These are phyloP conservation scores for Choloepus hoffmanni DNA, from an alignment of 2,113 vertebrate species.

Conservation along the genomic window DNA sequence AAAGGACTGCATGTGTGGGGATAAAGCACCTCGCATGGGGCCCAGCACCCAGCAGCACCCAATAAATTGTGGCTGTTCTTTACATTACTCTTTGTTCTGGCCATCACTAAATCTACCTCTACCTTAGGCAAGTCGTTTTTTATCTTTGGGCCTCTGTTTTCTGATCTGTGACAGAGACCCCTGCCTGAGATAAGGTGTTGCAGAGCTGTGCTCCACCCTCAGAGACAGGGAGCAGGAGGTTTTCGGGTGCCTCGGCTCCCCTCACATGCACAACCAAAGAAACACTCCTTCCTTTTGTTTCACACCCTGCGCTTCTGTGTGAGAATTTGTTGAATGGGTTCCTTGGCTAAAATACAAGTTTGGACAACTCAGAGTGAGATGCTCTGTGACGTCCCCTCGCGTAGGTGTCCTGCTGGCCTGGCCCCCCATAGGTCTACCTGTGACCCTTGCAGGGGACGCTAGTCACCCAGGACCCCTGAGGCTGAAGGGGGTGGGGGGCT, in stretches of 20 bases:
- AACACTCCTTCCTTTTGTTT: not conserved
- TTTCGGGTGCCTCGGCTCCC: not conserved
- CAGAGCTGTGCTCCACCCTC: not conserved
- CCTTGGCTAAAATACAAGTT: not conserved
- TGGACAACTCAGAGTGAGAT: not conserved
- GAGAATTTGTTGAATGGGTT: not conserved
- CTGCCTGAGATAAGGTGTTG: not conserved
- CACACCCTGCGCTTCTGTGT: not conserved
- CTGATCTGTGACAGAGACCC: not conserved
- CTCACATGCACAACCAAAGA: not conserved
- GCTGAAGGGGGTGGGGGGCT: not conserved
- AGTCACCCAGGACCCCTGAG: not conserved
- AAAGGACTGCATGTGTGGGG: not conserved
- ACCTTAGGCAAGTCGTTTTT: not conserved
- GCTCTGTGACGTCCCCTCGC: not conserved
- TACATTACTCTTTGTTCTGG: not conserved
- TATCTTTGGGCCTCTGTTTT: not conserved
- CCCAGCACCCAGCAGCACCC: not conserved
- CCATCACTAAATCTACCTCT: too few relatives aligned
- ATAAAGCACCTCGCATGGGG: fast-evolving
- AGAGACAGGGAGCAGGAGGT: not conserved
- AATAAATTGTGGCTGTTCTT: too few relatives aligned
- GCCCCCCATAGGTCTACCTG: not conserved
- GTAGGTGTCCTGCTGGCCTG: not conserved
- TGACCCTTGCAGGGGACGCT: not conserved